Base-by-base conservation (phyloP, 2,797 vertebrate genomes). In the Harpagifer antarcticus region DNA sequence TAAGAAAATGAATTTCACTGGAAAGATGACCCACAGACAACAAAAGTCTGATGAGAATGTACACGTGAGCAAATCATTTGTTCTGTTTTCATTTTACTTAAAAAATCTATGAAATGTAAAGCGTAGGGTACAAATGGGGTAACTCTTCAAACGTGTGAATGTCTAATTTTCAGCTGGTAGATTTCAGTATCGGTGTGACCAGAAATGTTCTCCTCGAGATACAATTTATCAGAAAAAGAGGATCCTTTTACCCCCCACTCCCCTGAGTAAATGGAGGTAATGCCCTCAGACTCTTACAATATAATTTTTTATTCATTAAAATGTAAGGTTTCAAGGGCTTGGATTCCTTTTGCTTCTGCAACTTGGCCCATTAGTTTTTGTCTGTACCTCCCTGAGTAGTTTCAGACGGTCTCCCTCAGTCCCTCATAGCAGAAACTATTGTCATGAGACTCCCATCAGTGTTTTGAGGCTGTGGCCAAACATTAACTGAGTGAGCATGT, bases 1-100 rank as follows among this genome's bases (percentile, higher is more conserved):
- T 37, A 66, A 45, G 52, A 86, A 84, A 71, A 96, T 97, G 96
- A 95, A 86, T 88, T 82, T 91, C 61, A 92, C 53, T 83, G 94
- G 93, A 89, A 97, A 95, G 67, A 74, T 89, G 27, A 96, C 94
- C 55, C 47, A 62, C 0, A 17, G 42, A 3, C 94, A 84, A 0
- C 94, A 89, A 9, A 91, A 74, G 49, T 81, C 93, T 0, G 62
- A 91, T 40, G 95, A 94, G 85, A 93, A 95, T 27, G 54, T 94
- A 14, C 94, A 95, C 96, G 98, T 99, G 93, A 81, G 82, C 82
- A 19, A 27, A 17, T 8, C 2, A 23, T 20, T 8, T 8, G 2
- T 0, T 49, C 16, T 15, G 1, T 64, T 11, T 47, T 48, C 0
- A 52, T 2, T 8, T 19, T 1, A 12, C 5, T 5, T 17, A 3